Evolutionary conservation across 2,113 vertebrate species (phyloP), one percentile per base, ranked within the genome.

Genomic region (Pontoporia blainvillei): DNA sequence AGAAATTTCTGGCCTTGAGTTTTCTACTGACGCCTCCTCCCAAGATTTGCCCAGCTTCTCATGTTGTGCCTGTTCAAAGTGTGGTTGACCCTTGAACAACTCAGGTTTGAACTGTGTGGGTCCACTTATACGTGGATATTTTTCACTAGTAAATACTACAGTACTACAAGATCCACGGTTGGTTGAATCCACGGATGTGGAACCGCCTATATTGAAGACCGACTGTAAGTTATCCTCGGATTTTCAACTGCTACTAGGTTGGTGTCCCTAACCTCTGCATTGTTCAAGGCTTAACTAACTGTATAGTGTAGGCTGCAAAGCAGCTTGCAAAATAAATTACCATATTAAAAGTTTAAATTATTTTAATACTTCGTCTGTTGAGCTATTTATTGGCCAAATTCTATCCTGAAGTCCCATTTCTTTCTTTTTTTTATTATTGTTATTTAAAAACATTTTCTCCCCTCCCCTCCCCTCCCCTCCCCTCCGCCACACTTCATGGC

Each of bases 321-420:
- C 46, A 86, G 15, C 29, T 91, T 81, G 59, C 57, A 86, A 90
- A 79, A 67, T 82, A 87, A 83, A 78, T 39, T 15, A 10, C 23
- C n/a, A 15, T n/a, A 27, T 61, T 54, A 44, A 62, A 85, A 69
- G 64, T 36, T 62, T 27, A 73, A 27, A 3, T 85, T 59, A 18
- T 92, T 86, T 90, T 18, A 36, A 17, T 11, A 8, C 36, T 54
- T 84, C 73, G 66, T 79, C 2, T 85, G 0, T 66, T 83, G 39
- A 49, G 5, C 20, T 66, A 2, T 6, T 39, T 4, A 20, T 13
- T 39, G 36, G 8, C 34, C 72, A 78, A 1, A 57, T 61, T 31
- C 52, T 71, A 1, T 79, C 29, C 31, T 27, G 29, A 59, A 44
- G 44, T n/a, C 34, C 34, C 18, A 3, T 54, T 52, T 52, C 52